Percentiles rank a stretch among this genome's conserved stretches.
These are phyloP conservation scores for Heliconius charithonia DNA, from an alignment of 2,888 invertebrate genomes.

Conservation along the genomic window DNA sequence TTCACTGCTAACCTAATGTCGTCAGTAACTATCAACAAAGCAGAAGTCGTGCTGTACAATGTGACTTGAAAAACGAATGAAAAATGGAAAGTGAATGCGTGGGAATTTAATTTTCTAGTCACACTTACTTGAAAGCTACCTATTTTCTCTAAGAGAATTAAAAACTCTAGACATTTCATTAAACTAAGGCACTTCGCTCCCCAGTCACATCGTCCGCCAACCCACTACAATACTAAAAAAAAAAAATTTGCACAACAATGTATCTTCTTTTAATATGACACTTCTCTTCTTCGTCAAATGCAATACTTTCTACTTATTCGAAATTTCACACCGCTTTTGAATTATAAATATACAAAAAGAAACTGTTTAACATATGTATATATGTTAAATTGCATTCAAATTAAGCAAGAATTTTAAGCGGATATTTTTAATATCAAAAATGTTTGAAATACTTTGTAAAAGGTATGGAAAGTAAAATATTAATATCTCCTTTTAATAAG, in stretches of 20 bases:
- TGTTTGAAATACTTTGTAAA: not conserved
- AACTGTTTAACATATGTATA: not conserved
- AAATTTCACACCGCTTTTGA: too few species aligned
- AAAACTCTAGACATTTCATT: not conserved
- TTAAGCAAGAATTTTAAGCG: not conserved
- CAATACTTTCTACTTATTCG: too few species aligned
- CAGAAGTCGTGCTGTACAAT: not conserved
- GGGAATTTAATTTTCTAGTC: not conserved
- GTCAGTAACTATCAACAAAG: too few species aligned
- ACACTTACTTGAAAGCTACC: not conserved
- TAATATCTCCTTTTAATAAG: slow-evolving; percentile 7
- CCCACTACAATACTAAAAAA: too few species aligned
- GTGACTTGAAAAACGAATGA: not conserved
- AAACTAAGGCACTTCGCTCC: not conserved
- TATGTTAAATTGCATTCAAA: not conserved
- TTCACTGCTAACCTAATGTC: too few species aligned
- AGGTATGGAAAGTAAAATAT: slow-evolving; percentile 3
- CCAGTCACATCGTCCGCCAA: not conserved
- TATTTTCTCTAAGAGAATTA: not conserved
- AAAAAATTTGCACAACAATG: too few species aligned
- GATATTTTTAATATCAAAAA: not conserved
- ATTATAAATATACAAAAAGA: not conserved
- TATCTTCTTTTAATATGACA: too few species aligned
- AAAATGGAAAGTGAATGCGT: not conserved
- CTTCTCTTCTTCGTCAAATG: too few species aligned